Evolutionary conservation across 2,888 invertebrate species (phyloP), one percentile per base, ranked within the genome.

Genomic region (Stegophylla sp.): DNA sequence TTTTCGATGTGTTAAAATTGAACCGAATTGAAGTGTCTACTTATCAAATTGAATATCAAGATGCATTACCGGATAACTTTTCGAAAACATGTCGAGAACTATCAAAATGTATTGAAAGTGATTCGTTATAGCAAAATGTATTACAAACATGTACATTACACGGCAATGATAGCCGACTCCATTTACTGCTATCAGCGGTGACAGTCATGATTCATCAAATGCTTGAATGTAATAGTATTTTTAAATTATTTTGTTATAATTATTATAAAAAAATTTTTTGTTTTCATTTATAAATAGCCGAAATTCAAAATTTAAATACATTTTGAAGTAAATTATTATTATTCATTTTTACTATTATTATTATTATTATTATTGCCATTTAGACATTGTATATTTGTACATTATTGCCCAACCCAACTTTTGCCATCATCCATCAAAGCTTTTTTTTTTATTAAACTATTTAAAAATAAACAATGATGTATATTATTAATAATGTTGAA

Each of bases 11-110:
- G 0, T 88, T 98, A 56, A 94, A 95, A 85, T 90, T 96, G 76
- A 98, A 98, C 88, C 93, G 93, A 61, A 93, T 93, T 84, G 90
- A 97, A 83, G 94, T 98, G 85, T 91, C 92, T 83, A 90, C 92
- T 3, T 97, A 97, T 87, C 97, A 97, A 87, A 91, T 92, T 73
- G 94, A 96, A 84, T 98, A 98, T 86, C 98, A 98, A 85, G 94
- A 94, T 86, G 94, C 93, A 9, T 88, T 97, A 51, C 91, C 93
- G 84, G 89, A 92, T 63, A 96, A 96, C 87, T 96, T 94, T 88
- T 92, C 92, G 85, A 95, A 95, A 85, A 89, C 97, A 74, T 94
- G 94, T 85, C 90, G 91, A 81, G 92, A 92, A 15, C 88, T 96
- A 48, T 91, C 93, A 64, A 89, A 89, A 51, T 77, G 77, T 20